Evolutionary conservation across 2,797 vertebrate genomes (phyloP).

Genomic region (Epinephelus malabaricus): DNA sequence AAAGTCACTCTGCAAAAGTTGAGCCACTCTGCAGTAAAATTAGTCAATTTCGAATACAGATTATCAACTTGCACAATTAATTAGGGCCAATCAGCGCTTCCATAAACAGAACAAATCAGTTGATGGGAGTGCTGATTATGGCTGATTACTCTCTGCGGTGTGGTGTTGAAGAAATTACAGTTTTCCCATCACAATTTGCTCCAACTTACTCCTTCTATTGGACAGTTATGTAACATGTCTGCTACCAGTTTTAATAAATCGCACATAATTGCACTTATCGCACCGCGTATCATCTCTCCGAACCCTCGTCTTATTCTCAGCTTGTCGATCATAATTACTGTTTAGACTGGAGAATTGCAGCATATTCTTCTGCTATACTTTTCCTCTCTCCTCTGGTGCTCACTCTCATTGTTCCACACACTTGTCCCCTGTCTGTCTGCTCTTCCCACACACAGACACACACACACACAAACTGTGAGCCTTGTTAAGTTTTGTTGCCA

Average conservation of each 20-base stretch:
- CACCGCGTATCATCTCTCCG: not conserved
- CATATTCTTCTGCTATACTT: conserved; percentile 20
- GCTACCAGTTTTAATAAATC: conserved; percentile 38
- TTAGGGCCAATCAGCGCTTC: conserved; percentile 72
- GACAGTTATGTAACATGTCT: conserved; percentile 42
- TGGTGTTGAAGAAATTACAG: not conserved
- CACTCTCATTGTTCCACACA: conserved; percentile 4
- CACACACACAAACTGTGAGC: conserved; percentile 14
- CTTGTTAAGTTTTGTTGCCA: conserved; percentile 50
- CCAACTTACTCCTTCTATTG: conserved; percentile 39
- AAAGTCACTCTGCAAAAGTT: not conserved
- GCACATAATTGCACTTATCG: conserved; percentile 9
- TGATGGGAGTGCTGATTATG: conserved; percentile 68
- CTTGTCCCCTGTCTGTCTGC: not conserved
- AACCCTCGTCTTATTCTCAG: conserved; percentile 14
- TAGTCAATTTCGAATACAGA: conserved; percentile 47
- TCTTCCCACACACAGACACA: conserved; percentile 4
- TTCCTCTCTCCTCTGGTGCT: conserved; percentile 17
- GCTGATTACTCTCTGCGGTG: conserved; percentile 66
- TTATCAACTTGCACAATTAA: conserved; percentile 60
- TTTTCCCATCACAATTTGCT: conserved; percentile 44
- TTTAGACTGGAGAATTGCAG: conserved; percentile 1
- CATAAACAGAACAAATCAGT: conserved; percentile 70
- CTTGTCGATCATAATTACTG: conserved; percentile 25
- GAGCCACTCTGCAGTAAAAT: conserved; percentile 1